Evolutionary conservation across 2,888 invertebrate genomes (phyloP), one percentile per base, ranked within the genome.

Genomic region (Eumerus sabulonum): DNA sequence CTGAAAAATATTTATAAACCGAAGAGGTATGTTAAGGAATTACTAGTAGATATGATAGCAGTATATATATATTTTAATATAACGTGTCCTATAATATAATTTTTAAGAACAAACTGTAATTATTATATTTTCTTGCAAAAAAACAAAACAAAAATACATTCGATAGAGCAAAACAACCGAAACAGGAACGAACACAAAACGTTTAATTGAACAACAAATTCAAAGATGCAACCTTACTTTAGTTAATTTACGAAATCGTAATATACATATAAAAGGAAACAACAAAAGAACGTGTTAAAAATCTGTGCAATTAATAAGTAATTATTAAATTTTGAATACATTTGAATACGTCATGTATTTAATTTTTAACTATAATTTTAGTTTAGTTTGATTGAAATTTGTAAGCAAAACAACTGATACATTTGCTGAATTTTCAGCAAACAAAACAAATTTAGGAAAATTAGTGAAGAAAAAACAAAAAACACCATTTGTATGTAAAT

Each of bases 31-130:
- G 56, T 67, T 72, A 53, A 77, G 72, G 51, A 67, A 42, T 72
- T 67, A 67, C 62, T 77, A 77, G 73, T 77, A 73, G 67, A 54
- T 77, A 74, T 68, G 27, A 27, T 27, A 27, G 27, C 27, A 7
- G 27, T 27, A 74, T 35, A 27, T 27, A 74, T 70, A 76, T 77
- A 77, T 77, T 73, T 77, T 77, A 77, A 63, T 77, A 77, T 73
- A 73, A 67, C 60, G 62, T 77, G 63, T 73, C 73, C 77, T 77
- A 71, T 62, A n/a, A 71, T 42, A 73, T 77, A 62, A 54, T 63
- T 62, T 73, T 68, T 76, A 76, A 77, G 72, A 77, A 53, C 45
- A 71, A 64, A 9, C 57, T 73, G 59, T 73, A 73, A 62, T 60
- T 68, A 67, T 56, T n/a, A 11, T 40, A 40, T 67, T 54, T 40